Percentiles rank a stretch among this genome's conserved stretches.
phyloP scores from a whole-genome alignment of 2,797 vertebrate genomes.

The Micropoecilia bifurca region DNA sequence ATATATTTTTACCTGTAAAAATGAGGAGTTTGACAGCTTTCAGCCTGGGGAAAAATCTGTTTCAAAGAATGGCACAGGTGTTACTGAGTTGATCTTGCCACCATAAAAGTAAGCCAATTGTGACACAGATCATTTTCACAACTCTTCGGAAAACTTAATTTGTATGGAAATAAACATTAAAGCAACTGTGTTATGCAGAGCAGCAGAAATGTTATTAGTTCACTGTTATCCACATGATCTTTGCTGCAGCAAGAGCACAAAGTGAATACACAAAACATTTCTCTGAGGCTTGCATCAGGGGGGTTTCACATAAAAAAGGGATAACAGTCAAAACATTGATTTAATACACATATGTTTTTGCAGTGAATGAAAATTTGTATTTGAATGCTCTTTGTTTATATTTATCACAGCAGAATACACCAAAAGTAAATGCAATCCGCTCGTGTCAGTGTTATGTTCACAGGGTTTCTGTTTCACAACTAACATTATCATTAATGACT shows the following conservation, averaged over 20 bases:
- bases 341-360: neutral
- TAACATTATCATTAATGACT: conserved; percentile 64
- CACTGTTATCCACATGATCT: neutral
- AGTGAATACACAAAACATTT: neutral
- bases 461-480: neutral
- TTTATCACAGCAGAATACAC: neutral
- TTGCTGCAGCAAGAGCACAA: neutral
- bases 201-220: neutral
- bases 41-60: conserved; percentile 4
- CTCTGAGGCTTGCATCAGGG: neutral
- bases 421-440: neutral
- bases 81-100: neutral
- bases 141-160: neutral
- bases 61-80: neutral
- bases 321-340: conserved; percentile 6
- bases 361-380: neutral
- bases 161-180: conserved; percentile 17
- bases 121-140: conserved; percentile 30
- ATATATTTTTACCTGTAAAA: neutral
- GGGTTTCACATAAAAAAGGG: neutral
- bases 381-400: neutral
- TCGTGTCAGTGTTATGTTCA: neutral
- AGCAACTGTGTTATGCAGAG: neutral
- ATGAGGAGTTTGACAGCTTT: conserved; percentile 20
- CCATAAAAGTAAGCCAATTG: neutral